A percentile compares a stretch with the other conserved stretches of the same genome.
Evolutionary conservation across 2,113 vertebrate genomes (phyloP).

Genomic region (Calidris pugnax): DNA sequence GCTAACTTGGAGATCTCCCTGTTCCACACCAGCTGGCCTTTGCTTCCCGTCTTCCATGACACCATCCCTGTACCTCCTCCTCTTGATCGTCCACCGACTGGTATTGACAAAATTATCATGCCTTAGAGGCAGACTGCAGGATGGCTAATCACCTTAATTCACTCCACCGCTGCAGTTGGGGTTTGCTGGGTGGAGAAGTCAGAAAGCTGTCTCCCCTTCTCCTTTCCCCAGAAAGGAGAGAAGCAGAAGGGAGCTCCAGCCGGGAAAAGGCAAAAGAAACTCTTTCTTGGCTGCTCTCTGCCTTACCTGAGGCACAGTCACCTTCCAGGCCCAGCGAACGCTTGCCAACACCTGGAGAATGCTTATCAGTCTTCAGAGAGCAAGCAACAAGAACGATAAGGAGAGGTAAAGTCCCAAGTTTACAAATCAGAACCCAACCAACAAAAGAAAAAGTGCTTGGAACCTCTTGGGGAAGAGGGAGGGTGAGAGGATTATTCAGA

Average conservation of each 20-base stretch:
- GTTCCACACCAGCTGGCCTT: no score
- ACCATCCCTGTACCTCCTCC: neutral
- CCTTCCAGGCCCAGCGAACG: neutral
- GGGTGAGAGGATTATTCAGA: no score
- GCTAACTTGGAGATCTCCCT: no score
- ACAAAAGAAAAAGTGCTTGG: neutral
- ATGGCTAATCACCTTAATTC: neutral
- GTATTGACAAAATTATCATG: fast-evolving
- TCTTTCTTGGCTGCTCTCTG: neutral
- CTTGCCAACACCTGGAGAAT: neutral
- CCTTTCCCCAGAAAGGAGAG: neutral
- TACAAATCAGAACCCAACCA: neutral
- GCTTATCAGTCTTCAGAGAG: neutral
- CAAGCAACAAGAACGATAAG: fast-evolving
- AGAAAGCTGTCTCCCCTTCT: neutral
- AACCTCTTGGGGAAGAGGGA: neutral
- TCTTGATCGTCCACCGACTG: neutral
- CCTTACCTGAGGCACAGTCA: neutral
- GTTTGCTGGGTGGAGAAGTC: neutral
- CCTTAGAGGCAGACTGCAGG: neutral
- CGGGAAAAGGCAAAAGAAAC: fast-evolving
- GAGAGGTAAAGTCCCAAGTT: neutral
- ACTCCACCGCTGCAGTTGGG: neutral
- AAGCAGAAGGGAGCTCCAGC: neutral
- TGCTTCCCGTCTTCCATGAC: neutral